Evolutionary conservation across 1,140 invertebrate genomes (phyloP).

Genomic region (Popillia japonica): DNA sequence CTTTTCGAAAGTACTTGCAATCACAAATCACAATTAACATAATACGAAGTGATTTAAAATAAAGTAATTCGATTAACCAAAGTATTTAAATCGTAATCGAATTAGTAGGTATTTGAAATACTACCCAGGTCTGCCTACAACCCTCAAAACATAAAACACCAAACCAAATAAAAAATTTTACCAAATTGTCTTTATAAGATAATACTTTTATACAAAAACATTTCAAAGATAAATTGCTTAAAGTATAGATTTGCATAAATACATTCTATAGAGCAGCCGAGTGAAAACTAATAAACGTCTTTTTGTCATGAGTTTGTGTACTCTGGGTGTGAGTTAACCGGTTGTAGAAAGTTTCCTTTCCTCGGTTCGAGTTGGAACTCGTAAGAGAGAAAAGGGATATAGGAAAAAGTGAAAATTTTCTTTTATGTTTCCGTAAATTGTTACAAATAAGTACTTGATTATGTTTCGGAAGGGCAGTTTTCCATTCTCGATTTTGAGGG

Average conservation of each 20-base stretch:
- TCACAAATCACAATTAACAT: too few relatives aligned
- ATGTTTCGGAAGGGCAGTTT: constrained; percentile 23
- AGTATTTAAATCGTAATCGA: too few relatives aligned
- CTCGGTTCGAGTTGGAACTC: constrained; percentile 2
- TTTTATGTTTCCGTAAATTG: constrained; percentile 35
- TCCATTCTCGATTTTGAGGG: constrained; percentile 27
- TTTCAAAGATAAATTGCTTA: background rate
- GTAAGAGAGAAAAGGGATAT: constrained; percentile 25
- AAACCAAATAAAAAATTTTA: too few relatives aligned
- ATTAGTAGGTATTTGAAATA: too few relatives aligned
- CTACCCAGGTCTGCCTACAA: too few relatives aligned
- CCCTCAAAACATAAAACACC: too few relatives aligned
- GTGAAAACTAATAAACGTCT: constrained; percentile 18
- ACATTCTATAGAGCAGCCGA: background rate
- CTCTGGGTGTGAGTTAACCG: background rate
- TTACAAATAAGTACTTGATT: constrained; percentile 35
- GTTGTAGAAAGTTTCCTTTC: constrained; percentile 6
- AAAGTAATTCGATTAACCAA: too few relatives aligned
- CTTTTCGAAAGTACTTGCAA: too few relatives aligned
- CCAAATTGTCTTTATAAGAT: too few relatives aligned
- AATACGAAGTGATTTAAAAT: too few relatives aligned
- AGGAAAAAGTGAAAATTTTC: constrained; percentile 33
- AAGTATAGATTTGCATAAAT: background rate
- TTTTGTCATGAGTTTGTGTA: constrained; percentile 7
- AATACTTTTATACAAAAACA: background rate